phyloP scores from a whole-genome alignment of 2,113 vertebrate species.

The Macroglossus sobrinus region DNA sequence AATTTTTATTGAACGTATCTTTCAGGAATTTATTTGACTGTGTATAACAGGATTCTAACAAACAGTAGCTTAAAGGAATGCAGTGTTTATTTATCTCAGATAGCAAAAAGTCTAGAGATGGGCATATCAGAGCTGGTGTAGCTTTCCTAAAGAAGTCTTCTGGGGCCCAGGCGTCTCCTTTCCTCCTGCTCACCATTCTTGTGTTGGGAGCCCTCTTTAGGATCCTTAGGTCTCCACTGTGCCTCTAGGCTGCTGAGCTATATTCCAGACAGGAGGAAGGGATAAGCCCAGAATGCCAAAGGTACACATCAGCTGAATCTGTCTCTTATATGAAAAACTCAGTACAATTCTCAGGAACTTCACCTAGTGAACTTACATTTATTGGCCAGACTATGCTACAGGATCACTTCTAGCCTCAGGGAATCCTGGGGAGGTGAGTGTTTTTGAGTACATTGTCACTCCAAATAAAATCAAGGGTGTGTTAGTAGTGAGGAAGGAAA shows the following conservation, averaged over 20 bases:
- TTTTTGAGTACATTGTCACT: conserved; percentile 13
- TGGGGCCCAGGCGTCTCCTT: neutral
- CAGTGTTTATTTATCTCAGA: neutral
- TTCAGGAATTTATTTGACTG: neutral
- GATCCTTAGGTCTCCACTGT: neutral
- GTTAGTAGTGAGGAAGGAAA: neutral
- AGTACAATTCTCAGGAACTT: neutral
- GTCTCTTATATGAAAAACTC: neutral
- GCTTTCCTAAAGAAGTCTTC: neutral
- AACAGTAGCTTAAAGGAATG: neutral
- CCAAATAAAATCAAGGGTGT: neutral
- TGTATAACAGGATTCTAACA: neutral
- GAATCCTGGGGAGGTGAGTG: neutral
- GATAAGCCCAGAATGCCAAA: neutral
- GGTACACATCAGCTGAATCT: neutral
- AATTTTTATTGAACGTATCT: neutral
- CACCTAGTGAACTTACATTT: neutral
- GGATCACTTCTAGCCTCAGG: neutral
- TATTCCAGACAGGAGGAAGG: neutral
- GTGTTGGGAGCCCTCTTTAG: neutral
- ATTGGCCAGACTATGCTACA: neutral
- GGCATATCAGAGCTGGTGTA: neutral
- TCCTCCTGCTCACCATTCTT: neutral
- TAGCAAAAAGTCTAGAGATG: neutral
- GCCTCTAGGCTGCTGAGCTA: neutral